These are phyloP conservation scores for Agonopterix subpropinquella DNA, from an alignment of 2,888 invertebrate species.

Conservation along the genomic window DNA sequence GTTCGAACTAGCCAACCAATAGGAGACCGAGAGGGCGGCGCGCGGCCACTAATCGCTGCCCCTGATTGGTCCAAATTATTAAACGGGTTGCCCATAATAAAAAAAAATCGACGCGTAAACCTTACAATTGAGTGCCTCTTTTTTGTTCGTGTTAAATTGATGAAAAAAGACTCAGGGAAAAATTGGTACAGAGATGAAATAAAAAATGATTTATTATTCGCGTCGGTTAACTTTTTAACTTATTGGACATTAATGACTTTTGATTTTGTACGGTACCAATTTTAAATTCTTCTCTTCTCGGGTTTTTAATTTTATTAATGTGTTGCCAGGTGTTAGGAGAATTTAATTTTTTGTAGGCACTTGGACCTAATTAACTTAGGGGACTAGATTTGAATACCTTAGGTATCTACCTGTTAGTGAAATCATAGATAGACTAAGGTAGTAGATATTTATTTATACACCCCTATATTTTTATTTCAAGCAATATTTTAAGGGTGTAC, in stretches of 20 bases:
- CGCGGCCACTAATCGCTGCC: constrained; percentile 34
- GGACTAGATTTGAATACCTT: background rate
- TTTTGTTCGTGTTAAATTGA: constrained; percentile 72
- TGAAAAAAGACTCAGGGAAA: constrained; percentile 66
- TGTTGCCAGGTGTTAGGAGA: constrained; percentile 1
- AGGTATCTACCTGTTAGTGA: too few species aligned
- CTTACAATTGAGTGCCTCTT: constrained; percentile 71
- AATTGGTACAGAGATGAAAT: constrained; percentile 66
- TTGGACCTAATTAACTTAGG: background rate
- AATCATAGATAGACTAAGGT: too few species aligned
- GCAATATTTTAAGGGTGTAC: too few species aligned
- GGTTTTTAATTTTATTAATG: constrained; percentile 27
- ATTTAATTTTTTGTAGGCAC: background rate
- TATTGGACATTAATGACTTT: constrained; percentile 72
- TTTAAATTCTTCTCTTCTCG: constrained; percentile 37
- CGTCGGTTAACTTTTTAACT: constrained; percentile 69
- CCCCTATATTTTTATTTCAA: too few species aligned
- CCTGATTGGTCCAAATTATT: constrained; percentile 62
- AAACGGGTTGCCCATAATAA: constrained; percentile 65
- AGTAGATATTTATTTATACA: too few species aligned
- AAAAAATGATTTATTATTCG: constrained; percentile 72
- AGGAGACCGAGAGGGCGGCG: constrained; percentile 53
- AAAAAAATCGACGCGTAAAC: constrained; percentile 51
- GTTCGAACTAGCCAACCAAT: constrained; percentile 54
- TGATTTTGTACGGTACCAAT: constrained; percentile 56